Evolutionary conservation across 1,140 invertebrate genomes (phyloP).

Genomic region (Psix sp.): DNA sequence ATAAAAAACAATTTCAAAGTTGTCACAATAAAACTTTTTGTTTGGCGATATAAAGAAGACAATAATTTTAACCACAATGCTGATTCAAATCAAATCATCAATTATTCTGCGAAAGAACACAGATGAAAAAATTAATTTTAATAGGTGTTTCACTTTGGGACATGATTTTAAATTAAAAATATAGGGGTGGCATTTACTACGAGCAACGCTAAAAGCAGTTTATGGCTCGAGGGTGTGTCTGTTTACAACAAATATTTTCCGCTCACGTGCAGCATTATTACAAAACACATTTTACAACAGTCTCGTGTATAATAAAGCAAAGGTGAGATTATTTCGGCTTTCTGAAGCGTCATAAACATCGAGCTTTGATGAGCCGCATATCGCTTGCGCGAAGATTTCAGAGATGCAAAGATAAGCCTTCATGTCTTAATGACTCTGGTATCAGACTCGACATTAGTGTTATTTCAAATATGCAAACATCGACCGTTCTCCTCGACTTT

Average conservation of each 20-base stretch:
- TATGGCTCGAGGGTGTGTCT: conserved; percentile 48
- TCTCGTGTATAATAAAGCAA: conserved; percentile 54
- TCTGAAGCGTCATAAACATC: conserved; percentile 51
- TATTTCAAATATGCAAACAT: too few relatives aligned
- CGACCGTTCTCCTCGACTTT: too few relatives aligned
- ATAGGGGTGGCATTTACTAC: conserved; percentile 48
- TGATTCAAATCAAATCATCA: too few relatives aligned
- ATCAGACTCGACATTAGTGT: too few relatives aligned
- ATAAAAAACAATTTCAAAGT: too few relatives aligned
- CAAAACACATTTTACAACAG: conserved; percentile 55
- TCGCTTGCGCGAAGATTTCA: conserved; percentile 14
- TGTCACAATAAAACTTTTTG: too few relatives aligned
- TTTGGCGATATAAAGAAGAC: too few relatives aligned
- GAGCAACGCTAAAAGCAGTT: conserved; percentile 26
- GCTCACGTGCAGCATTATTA: conserved; percentile 44
- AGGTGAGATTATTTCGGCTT: conserved; percentile 48
- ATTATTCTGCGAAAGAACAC: too few relatives aligned
- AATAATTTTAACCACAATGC: too few relatives aligned
- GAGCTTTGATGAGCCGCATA: conserved; percentile 50
- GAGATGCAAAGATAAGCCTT: neutral
- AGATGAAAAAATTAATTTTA: conserved; percentile 32
- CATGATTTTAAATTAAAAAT: conserved; percentile 43
- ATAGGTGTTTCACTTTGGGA: conserved; percentile 36
- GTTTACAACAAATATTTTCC: conserved; percentile 59
- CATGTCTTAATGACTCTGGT: neutral